Base-by-base conservation (phyloP, 2,113 vertebrate species). In the Cyprinus carpio region DNA sequence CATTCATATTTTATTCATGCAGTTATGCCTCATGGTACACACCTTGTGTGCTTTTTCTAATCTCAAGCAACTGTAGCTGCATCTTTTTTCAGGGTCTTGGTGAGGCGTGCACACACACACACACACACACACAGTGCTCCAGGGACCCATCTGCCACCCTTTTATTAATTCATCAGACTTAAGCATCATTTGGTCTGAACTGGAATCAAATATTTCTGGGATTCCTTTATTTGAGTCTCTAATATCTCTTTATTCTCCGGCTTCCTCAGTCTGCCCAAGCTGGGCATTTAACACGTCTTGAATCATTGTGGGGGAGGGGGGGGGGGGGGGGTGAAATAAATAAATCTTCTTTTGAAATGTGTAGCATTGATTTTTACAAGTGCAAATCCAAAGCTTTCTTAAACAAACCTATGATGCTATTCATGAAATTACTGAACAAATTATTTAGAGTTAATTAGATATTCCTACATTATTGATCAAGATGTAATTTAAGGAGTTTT, bases 151-250 rank as follows among this genome's bases (percentile, higher is more conserved):
- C 92, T 94, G 94, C 92, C 91, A 94, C 89, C 92, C 91, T 93
- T 92, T 94, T 94, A 94, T 94, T 94, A 94, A 94, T 95, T 94
- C 93, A 94, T 94, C 93, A 94, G 93, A 92, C 93, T 93, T 94
- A 94, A 94, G 93, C 92, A 93, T 93, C 94, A 93, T 94, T 94
- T 93, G 93, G 91, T 91, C 90, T 92, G 92, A 93, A 90, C 84
- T 93, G 93, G 91, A 93, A 93, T 93, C 92, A 91, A 91, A 93
- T 92, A 91, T 89, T 90, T 86, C 84, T 84, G 81, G 85, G 83
- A 88, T 77, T 90, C 89, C 18, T 62, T 40, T 80, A 77, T 75
- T 75, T 18, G 74, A 75, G 74, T 56, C 81, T 54, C 64, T 67
- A 23, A 78, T 85, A 77, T 85, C 80, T 84, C 46, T 60, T 75